A percentile compares a stretch with the other conserved stretches of the same genome.
phyloP scores from a whole-genome alignment of 2,888 invertebrate genomes.

The Plagodis pulveraria region DNA sequence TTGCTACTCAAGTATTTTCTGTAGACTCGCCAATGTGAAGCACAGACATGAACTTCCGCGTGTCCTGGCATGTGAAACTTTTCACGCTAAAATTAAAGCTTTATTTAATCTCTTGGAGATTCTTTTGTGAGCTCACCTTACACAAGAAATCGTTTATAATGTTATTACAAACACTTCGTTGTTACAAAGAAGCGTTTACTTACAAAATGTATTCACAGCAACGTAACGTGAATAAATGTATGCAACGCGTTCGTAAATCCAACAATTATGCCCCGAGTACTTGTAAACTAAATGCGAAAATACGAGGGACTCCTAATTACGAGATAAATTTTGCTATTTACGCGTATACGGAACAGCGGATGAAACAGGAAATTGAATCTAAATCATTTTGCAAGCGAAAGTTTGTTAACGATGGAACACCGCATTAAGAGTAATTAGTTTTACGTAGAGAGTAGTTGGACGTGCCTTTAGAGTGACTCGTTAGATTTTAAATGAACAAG shows the following conservation, averaged over 20 bases:
- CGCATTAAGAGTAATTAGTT: conserved; percentile 28
- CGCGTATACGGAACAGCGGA: conserved; percentile 36
- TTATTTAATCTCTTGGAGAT: conserved; percentile 58
- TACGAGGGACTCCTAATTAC: conserved; percentile 49
- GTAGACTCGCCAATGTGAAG: conserved; percentile 37
- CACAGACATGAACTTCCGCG: conserved; percentile 64
- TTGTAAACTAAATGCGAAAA: conserved; percentile 49
- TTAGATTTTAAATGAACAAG: too few relatives aligned
- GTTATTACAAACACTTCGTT: too few relatives aligned
- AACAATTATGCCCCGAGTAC: conserved; percentile 40
- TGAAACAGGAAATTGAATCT: conserved; percentile 48
- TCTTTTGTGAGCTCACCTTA: conserved; percentile 47
- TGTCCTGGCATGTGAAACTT: conserved; percentile 68
- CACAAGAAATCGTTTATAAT: too few relatives aligned
- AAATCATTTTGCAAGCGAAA: conserved; percentile 45
- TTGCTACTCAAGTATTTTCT: conserved; percentile 34
- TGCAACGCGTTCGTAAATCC: conserved; percentile 40
- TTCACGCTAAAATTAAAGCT: conserved; percentile 70
- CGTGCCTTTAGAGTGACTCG: conserved; percentile 13
- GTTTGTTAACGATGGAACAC: conserved; percentile 32
- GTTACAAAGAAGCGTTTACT: too few relatives aligned
- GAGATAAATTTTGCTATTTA: conserved; percentile 45
- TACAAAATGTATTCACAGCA: too few relatives aligned
- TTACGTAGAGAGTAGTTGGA: conserved; percentile 16
- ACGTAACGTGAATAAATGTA: conserved; percentile 39